A percentile compares a stretch with the other conserved stretches of the same genome.
phyloP scores from a whole-genome alignment of 1,140 invertebrate species.

The Zophobas morio region DNA sequence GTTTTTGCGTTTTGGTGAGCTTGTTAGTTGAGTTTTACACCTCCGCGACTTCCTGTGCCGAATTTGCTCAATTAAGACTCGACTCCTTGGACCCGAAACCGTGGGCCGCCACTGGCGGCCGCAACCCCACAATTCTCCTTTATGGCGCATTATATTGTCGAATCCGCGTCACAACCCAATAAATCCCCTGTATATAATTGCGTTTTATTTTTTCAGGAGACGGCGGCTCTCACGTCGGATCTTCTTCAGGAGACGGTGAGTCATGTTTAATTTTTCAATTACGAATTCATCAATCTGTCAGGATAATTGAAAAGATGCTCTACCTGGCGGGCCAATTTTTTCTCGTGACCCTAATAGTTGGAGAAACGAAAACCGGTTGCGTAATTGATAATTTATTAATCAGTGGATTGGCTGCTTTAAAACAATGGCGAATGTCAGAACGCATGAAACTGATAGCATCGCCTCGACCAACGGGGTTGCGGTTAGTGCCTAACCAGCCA shows the following conservation, averaged over 20 bases:
- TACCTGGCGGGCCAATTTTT: background rate
- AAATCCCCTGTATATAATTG: conserved; percentile 23
- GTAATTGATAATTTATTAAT: conserved; percentile 1
- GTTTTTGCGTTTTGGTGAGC: background rate
- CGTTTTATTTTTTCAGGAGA: conserved; percentile 63
- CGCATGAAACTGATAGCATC: conserved; percentile 47
- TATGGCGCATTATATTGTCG: background rate
- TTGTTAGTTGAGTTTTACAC: background rate
- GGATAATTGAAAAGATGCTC: background rate
- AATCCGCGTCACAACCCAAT: background rate
- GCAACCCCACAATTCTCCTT: background rate
- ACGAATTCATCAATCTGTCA: conserved; percentile 6
- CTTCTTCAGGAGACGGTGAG: conserved; percentile 66
- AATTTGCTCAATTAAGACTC: too few relatives aligned
- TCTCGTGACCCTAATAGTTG: background rate
- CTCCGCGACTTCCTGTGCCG: too few relatives aligned
- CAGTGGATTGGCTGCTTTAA: background rate
- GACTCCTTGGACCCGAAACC: too few relatives aligned
- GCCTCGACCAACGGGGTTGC: conserved; percentile 51
- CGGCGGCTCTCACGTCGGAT: conserved; percentile 65
- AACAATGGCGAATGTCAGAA: conserved; percentile 17
- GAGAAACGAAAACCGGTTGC: background rate
- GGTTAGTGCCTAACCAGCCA: conserved; percentile 57
- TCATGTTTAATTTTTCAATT: conserved; percentile 29
- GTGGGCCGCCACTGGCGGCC: too few relatives aligned